Conservation (phyloP, 1,140 invertebrate species). For the Ephestia elutella region DNA sequence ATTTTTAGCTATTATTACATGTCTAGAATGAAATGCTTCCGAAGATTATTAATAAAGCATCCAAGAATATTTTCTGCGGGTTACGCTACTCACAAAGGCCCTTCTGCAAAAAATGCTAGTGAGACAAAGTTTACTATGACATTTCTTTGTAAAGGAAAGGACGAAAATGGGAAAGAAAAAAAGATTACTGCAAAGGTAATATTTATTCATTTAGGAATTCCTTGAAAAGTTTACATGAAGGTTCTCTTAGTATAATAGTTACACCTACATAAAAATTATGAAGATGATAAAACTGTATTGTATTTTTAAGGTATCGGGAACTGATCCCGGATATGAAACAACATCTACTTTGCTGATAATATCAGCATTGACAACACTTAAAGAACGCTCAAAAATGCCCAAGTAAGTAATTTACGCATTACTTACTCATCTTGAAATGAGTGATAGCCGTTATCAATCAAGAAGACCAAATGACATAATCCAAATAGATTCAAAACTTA, state of each 20-base stretch:
- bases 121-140: slow-evolving; percentile 79
- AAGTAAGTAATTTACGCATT: too few species aligned
- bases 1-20: slow-evolving; percentile 80
- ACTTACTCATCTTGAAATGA: too few species aligned
- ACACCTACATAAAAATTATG: too few species aligned
- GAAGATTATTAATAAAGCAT: slow-evolving; percentile 74
- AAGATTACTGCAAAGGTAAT: slow-evolving; percentile 3
- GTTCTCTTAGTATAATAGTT: too few species aligned
- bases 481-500: too few species aligned
- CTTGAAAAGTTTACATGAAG: too few species aligned
- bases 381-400: slow-evolving; percentile 84
- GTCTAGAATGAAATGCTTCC: slow-evolving; percentile 75
- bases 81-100: slow-evolving; percentile 79
- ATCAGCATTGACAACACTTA: slow-evolving; percentile 82
- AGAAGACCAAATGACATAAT: too few species aligned
- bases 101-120: slow-evolving; percentile 77
- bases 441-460: too few species aligned
- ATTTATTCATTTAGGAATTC: too few species aligned
- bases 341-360: slow-evolving; percentile 82
- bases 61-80: slow-evolving; percentile 85
- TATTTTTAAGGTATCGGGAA: slow-evolving; percentile 72
- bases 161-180: slow-evolving; percentile 76
- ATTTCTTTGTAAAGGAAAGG: slow-evolving; percentile 85
- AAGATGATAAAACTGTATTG: neutral
- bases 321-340: slow-evolving; percentile 82